Conservation (phyloP, 2,113 vertebrate species). For the Silurus glanis region DNA sequence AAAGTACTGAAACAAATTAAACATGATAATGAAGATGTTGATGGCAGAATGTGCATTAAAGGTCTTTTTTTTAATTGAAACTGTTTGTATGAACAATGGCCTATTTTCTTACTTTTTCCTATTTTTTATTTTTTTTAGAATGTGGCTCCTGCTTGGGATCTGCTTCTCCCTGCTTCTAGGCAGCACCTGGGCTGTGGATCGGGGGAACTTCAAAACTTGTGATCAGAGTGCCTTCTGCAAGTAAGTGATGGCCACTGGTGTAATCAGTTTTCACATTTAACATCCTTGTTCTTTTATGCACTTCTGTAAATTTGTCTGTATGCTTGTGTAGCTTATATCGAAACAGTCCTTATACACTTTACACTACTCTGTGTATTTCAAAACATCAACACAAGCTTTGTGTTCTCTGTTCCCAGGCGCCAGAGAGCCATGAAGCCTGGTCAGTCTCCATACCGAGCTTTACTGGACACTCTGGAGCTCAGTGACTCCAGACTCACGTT, state of each 20-base stretch:
- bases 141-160: slow-evolving; percentile 50
- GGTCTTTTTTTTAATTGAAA: background rate
- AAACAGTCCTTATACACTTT: background rate
- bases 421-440: slow-evolving; percentile 80
- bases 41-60: background rate
- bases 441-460: slow-evolving; percentile 82
- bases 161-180: slow-evolving; percentile 44
- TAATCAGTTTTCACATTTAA: background rate
- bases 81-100: background rate
- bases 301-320: background rate
- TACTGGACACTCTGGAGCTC: slow-evolving; percentile 85
- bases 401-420: slow-evolving; percentile 67
- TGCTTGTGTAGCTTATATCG: background rate
- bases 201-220: slow-evolving; percentile 91
- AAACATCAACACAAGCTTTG: background rate
- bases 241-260: slow-evolving; percentile 66
- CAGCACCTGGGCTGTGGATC: slow-evolving; percentile 77
- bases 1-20: background rate
- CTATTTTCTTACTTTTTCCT: background rate
- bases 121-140: slow-evolving; percentile 28
- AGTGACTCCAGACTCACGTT: slow-evolving; percentile 80
- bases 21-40: background rate
- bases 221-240: slow-evolving; percentile 92
- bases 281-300: background rate
- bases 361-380: background rate